Conservation (phyloP, 2,888 invertebrate genomes). For the Leptinotarsa rubiginosa region DNA sequence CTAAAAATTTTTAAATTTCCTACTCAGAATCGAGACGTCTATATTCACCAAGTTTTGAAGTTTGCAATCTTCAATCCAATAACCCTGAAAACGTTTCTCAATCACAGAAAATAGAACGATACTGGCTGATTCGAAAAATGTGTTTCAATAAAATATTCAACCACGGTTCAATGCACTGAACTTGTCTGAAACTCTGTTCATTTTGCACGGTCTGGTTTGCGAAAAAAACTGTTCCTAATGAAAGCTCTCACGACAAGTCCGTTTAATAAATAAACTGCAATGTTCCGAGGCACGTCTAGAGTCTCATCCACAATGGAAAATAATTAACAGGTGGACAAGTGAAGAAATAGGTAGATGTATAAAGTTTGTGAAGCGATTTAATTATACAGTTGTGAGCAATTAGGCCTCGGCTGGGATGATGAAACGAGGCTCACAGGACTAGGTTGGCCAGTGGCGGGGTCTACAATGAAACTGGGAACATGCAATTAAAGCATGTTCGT, state of each 20-base stretch:
- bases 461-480: background rate
- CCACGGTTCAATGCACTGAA: background rate
- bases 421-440: slow-evolving; percentile 44
- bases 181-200: background rate
- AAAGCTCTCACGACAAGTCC: slow-evolving; percentile 39
- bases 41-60: too few relatives aligned
- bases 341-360: slow-evolving; percentile 41
- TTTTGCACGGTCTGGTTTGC: background rate
- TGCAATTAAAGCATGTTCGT: too few relatives aligned
- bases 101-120: too few relatives aligned
- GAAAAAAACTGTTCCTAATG: slow-evolving; percentile 6
- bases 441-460: background rate
- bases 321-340: slow-evolving; percentile 52
- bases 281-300: slow-evolving; percentile 37
- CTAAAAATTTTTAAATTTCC: too few relatives aligned
- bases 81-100: too few relatives aligned
- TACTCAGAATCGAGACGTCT: too few relatives aligned
- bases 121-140: too few relatives aligned
- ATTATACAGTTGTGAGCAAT: slow-evolving; percentile 52
- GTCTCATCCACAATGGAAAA: slow-evolving; percentile 48
- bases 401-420: slow-evolving; percentile 49
- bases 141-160: too few relatives aligned
- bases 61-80: too few relatives aligned
- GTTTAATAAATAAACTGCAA: slow-evolving; percentile 40
- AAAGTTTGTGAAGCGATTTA: slow-evolving; percentile 50